Conservation (phyloP, 2,797 vertebrate species). For the Sebastes minor region DNA sequence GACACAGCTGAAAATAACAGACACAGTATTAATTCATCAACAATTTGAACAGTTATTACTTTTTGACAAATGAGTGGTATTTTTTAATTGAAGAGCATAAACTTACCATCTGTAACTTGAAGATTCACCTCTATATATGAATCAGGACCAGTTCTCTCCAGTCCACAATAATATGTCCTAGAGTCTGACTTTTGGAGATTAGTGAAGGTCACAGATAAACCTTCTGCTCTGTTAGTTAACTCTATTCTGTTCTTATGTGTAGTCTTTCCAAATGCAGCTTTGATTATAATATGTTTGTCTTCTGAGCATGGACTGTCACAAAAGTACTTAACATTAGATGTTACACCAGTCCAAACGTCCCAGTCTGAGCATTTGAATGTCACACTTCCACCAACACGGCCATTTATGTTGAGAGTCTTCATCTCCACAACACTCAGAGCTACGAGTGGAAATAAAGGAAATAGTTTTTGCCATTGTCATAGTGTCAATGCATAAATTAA, state of each 20-base stretch:
- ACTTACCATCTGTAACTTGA: slow-evolving; percentile 27
- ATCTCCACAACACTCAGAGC: slow-evolving; percentile 11
- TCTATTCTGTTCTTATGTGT: accelerated
- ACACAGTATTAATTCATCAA: neutral
- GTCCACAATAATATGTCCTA: slow-evolving; percentile 20
- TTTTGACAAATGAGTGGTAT: neutral
- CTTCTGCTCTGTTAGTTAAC: neutral
- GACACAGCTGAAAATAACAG: neutral
- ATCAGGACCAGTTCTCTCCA: neutral
- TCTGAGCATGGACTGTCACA: neutral
- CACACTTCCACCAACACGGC: neutral
- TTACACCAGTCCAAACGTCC: accelerated
- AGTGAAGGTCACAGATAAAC: slow-evolving; percentile 29
- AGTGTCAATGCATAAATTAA: neutral
- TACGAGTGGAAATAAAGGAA: slow-evolving; percentile 2
- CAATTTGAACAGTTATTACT: neutral
- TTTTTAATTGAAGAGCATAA: neutral
- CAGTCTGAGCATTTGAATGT: slow-evolving; percentile 9
- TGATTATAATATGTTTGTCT: neutral
- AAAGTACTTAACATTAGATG: neutral
- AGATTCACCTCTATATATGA: neutral
- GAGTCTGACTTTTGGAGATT: slow-evolving; percentile 28
- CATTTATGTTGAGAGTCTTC: neutral
- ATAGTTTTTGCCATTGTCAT: neutral
- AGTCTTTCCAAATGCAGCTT: neutral